A percentile compares a stretch with the other conserved stretches of the same genome.
These are phyloP conservation scores for Teleogryllus occipitalis DNA, from an alignment of 1,140 invertebrate genomes.

Conservation along the genomic window DNA sequence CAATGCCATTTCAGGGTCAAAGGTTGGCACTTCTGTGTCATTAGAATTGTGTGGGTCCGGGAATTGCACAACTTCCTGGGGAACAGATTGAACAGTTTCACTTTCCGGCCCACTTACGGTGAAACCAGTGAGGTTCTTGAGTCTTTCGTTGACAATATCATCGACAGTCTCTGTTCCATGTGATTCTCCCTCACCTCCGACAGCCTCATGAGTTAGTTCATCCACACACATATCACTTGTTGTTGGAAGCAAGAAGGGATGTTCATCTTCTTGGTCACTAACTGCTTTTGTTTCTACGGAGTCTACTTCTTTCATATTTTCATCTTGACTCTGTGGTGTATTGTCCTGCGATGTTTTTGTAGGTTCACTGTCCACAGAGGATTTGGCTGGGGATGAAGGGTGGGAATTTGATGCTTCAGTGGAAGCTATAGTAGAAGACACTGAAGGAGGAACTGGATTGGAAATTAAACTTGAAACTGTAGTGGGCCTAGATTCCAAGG, in stretches of 20 bases:
- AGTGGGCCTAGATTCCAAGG: conserved; percentile 1
- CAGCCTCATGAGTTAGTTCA: not conserved
- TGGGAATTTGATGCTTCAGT: not conserved
- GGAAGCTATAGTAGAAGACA: not conserved
- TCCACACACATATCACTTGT: not conserved
- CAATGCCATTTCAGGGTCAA: conserved; percentile 13
- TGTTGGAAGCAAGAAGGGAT: not conserved
- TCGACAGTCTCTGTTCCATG: conserved; percentile 15
- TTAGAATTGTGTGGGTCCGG: not conserved
- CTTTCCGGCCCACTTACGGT: not conserved
- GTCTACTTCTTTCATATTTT: not conserved
- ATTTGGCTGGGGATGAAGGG: not conserved
- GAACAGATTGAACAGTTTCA: not conserved
- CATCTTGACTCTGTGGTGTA: not conserved
- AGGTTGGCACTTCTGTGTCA: not conserved
- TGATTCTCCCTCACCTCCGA: not conserved
- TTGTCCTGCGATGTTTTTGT: not conserved
- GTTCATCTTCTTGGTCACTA: not conserved
- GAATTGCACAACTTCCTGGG: not conserved
- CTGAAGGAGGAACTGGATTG: not conserved
- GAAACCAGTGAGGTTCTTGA: conserved; percentile 18
- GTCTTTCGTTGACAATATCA: conserved; percentile 20
- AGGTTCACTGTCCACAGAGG: not conserved
- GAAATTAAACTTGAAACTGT: no score
- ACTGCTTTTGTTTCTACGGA: not conserved